phyloP scores from a whole-genome alignment of 2,888 invertebrate genomes.

The Microdon myrmicae region DNA sequence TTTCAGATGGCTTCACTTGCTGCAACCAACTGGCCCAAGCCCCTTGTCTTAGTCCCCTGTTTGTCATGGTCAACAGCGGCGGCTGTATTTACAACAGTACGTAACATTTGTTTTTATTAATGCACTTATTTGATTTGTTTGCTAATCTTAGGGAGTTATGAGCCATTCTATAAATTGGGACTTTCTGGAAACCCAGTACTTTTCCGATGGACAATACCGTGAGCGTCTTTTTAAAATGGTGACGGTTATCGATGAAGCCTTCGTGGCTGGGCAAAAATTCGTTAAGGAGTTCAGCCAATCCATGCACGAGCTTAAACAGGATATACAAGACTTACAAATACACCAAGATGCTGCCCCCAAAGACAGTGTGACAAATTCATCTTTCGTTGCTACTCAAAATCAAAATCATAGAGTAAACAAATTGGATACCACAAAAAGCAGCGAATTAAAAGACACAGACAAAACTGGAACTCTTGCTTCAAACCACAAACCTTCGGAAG shows the following conservation, averaged over 20 bases:
- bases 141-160: conserved; percentile 83
- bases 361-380: background rate
- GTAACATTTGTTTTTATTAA: conserved; percentile 18
- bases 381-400: too few relatives aligned
- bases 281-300: conserved; percentile 73
- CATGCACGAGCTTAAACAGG: conserved; percentile 65
- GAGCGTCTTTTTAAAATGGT: conserved; percentile 90
- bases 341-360: background rate
- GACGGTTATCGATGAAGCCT: conserved; percentile 79
- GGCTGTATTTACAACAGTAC: conserved; percentile 89
- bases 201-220: conserved; percentile 80
- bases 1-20: conserved; percentile 96
- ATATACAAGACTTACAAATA: conserved; percentile 58
- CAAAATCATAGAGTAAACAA: background rate
- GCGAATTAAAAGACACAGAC: conserved; percentile 3
- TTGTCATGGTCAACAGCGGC: conserved; percentile 98
- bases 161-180: conserved; percentile 95
- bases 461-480: too few relatives aligned
- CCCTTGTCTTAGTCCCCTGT: conserved; percentile 92
- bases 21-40: conserved; percentile 95
- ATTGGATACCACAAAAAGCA: background rate
- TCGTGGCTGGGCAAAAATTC: conserved; percentile 79
- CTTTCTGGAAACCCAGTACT: conserved; percentile 86
- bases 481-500: too few relatives aligned
- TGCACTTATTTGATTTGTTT: conserved; percentile 13